These are phyloP conservation scores for Drosophila parabipectinata DNA, from an alignment of 1,140 invertebrate species.

Conservation along the genomic window DNA sequence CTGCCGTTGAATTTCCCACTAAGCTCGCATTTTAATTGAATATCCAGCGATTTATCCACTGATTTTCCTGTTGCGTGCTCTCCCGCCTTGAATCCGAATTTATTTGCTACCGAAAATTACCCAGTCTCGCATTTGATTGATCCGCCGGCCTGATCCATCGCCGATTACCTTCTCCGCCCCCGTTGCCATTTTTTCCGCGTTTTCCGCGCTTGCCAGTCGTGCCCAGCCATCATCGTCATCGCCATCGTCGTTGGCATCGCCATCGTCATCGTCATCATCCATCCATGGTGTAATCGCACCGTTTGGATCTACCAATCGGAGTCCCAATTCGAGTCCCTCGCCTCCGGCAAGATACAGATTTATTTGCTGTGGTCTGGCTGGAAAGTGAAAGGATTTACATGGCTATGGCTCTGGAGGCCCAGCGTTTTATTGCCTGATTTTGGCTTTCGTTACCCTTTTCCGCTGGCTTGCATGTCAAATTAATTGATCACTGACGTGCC, in stretches of 20 bases:
- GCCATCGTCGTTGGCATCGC: constrained; percentile 1
- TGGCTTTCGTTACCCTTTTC: constrained; percentile 59
- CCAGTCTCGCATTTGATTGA: constrained; percentile 60
- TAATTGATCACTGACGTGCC: constrained; percentile 69
- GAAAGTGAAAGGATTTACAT: constrained; percentile 74
- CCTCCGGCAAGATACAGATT: constrained; percentile 60
- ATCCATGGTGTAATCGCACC: constrained; percentile 30
- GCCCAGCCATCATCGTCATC: constrained; percentile 30
- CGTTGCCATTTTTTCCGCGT: constrained; percentile 14
- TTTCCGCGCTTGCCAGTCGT: constrained; percentile 15
- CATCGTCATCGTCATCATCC: constrained; percentile 27
- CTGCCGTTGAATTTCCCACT: constrained; percentile 43
- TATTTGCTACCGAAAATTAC: constrained; percentile 49
- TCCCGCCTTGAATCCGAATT: constrained; percentile 32
- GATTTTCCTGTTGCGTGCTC: constrained; percentile 33
- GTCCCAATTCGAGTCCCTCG: constrained; percentile 19
- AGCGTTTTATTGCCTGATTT: constrained; percentile 35
- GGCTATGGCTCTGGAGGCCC: constrained; percentile 4
- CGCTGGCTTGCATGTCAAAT: constrained; percentile 70
- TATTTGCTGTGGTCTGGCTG: constrained; percentile 45
- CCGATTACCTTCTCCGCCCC: constrained; percentile 3
- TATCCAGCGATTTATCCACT: constrained; percentile 43
- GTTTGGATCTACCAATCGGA: constrained; percentile 37
- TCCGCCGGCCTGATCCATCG: constrained; percentile 42
- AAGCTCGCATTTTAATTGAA: constrained; percentile 56